Percentiles rank a stretch among this genome's conserved stretches.
Conservation (phyloP, 2,888 invertebrate genomes). For the Phaedon cochleariae region DNA sequence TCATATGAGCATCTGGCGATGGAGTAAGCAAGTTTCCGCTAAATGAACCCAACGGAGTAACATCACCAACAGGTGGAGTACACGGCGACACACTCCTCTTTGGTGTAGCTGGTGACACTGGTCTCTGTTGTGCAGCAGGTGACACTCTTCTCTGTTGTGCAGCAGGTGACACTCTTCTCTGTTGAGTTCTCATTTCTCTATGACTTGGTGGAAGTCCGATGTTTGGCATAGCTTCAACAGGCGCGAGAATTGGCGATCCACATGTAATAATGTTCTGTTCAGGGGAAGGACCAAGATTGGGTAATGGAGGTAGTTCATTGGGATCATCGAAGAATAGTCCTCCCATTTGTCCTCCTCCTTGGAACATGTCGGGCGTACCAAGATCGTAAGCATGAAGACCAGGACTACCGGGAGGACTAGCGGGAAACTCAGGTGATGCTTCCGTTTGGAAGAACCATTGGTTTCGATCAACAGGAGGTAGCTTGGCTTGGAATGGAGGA, state of each 20-base stretch:
- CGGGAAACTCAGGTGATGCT: neutral
- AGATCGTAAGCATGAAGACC: neutral
- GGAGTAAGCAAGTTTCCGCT: neutral
- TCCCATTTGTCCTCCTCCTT: neutral
- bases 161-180: neutral
- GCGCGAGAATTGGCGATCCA: too few species aligned
- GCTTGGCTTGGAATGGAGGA: neutral
- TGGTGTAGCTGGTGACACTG: neutral
- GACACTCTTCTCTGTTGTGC: too few species aligned
- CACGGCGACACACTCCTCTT: neutral
- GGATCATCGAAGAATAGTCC: neutral
- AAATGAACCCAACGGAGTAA: slow-evolving; percentile 2
- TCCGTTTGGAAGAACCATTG: slow-evolving; percentile 4
- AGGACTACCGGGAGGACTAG: slow-evolving; percentile 3
- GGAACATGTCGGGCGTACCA: neutral
- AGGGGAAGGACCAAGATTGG: neutral
- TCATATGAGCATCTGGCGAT: neutral
- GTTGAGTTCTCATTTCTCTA: neutral
- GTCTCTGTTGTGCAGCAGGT: too few species aligned
- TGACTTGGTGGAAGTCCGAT: slow-evolving; percentile 1
- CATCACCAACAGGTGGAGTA: neutral
- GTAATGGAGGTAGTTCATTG: neutral
- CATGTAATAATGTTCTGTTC: neutral
- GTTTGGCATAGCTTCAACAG: too few species aligned
- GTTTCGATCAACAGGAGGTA: neutral